phyloP scores from a whole-genome alignment of 2,113 vertebrate species.

The Proterorhinus semilunaris region DNA sequence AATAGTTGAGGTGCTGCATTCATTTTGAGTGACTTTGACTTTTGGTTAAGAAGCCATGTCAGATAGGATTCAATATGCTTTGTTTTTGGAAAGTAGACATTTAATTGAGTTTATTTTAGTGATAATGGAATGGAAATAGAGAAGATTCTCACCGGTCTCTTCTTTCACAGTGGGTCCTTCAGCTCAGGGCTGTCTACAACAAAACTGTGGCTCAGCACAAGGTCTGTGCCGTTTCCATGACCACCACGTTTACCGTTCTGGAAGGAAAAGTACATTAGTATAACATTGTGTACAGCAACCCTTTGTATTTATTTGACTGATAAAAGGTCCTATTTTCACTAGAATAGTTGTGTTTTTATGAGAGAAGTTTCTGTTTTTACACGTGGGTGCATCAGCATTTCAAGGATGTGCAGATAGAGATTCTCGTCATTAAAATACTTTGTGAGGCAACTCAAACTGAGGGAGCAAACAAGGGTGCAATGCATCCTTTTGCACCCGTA shows the following conservation, averaged over 20 bases:
- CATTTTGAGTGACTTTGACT: conserved; percentile 34
- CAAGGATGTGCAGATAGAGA: too few species aligned
- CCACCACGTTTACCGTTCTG: neutral
- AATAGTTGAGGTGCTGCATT: conserved; percentile 39
- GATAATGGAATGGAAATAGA: neutral
- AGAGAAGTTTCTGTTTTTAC: too few species aligned
- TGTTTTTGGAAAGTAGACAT: neutral
- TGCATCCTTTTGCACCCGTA: too few species aligned
- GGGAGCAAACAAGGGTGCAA: too few species aligned
- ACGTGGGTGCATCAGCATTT: too few species aligned
- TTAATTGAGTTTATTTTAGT: neutral
- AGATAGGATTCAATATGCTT: neutral
- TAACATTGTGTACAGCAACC: neutral
- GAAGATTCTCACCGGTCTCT: neutral
- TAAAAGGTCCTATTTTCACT: neutral
- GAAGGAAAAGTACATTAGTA: neutral
- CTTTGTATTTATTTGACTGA: neutral
- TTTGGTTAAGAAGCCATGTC: conserved; percentile 1
- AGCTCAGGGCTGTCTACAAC: neutral
- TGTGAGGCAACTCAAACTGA: too few species aligned
- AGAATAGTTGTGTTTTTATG: too few species aligned
- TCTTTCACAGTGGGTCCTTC: too few species aligned
- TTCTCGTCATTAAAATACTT: too few species aligned
- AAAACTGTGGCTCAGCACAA: neutral
- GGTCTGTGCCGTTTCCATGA: conserved; percentile 5